Evolutionary conservation across 2,888 invertebrate genomes (phyloP).

Genomic region (Aleiodes alternator): DNA sequence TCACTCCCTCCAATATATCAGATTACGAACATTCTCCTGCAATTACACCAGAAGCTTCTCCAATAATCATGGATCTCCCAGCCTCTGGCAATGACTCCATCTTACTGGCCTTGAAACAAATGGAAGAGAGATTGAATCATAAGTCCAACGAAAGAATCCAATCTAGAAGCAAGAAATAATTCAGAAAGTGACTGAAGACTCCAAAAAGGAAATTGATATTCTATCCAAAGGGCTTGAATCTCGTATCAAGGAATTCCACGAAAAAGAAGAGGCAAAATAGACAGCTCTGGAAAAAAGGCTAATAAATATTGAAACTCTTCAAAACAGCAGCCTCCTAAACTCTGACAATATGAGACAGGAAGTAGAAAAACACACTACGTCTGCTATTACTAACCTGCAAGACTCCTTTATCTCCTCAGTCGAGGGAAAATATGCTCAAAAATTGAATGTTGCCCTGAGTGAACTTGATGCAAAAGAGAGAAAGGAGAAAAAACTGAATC

Average conservation of each 20-base stretch:
- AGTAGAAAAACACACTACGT: not conserved
- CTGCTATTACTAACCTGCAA: not conserved
- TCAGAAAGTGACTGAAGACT: not conserved
- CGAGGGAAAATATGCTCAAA: not conserved
- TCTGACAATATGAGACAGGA: not conserved
- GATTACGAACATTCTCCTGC: too few species aligned
- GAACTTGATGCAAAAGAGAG: not conserved
- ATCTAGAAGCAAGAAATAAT: not conserved
- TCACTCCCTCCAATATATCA: too few species aligned
- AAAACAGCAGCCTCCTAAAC: too few species aligned
- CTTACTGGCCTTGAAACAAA: not conserved
- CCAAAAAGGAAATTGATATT: not conserved
- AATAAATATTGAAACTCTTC: not conserved
- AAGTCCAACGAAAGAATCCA: not conserved
- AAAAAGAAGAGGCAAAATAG: not conserved
- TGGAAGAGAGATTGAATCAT: not conserved
- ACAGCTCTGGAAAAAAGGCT: not conserved
- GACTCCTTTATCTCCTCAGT: not conserved
- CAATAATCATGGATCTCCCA: too few species aligned
- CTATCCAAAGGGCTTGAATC: not conserved
- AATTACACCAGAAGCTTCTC: too few species aligned
- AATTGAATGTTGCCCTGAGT: not conserved
- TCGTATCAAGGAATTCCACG: not conserved
- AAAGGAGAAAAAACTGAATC: not conserved
- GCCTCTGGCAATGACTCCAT: not conserved